phyloP scores from a whole-genome alignment of 2,888 invertebrate species.

The Aphodius granarius region DNA sequence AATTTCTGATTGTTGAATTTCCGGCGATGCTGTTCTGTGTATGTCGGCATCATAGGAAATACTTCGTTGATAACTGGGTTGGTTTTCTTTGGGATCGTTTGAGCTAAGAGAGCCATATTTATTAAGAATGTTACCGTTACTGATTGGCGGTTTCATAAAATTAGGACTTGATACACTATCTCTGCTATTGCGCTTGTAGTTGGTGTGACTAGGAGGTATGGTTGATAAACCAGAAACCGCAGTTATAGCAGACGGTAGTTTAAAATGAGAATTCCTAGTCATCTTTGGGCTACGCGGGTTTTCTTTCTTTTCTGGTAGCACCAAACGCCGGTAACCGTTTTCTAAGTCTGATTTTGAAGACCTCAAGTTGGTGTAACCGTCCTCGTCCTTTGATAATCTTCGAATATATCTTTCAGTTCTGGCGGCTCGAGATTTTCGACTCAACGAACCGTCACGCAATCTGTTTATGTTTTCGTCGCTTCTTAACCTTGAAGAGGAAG shows the following conservation, averaged over 20 bases:
- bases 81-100: slow-evolving; percentile 20
- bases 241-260: slow-evolving; percentile 5
- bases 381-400: slow-evolving; percentile 72
- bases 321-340: slow-evolving; percentile 30
- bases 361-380: slow-evolving; percentile 54
- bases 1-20: slow-evolving; percentile 33
- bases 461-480: slow-evolving; percentile 69
- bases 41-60: slow-evolving; percentile 51
- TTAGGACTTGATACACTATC: slow-evolving; percentile 36
- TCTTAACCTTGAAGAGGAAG: slow-evolving; percentile 66
- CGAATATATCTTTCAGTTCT: slow-evolving; percentile 81
- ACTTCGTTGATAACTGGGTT: slow-evolving; percentile 42
- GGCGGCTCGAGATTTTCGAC: slow-evolving; percentile 69
- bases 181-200: slow-evolving; percentile 42
- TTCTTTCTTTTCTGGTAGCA: slow-evolving; percentile 21
- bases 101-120: slow-evolving; percentile 22
- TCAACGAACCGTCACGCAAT: slow-evolving; percentile 57
- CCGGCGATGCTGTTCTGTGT: slow-evolving; percentile 39
- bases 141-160: slow-evolving; percentile 18
- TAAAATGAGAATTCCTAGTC: slow-evolving; percentile 22
- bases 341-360: slow-evolving; percentile 48
- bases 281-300: slow-evolving; percentile 42
- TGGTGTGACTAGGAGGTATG: slow-evolving; percentile 50
- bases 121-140: slow-evolving; percentile 10
- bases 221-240: slow-evolving; percentile 47